phyloP scores from a whole-genome alignment of 2,113 vertebrate genomes.

The Tupaia tana region DNA sequence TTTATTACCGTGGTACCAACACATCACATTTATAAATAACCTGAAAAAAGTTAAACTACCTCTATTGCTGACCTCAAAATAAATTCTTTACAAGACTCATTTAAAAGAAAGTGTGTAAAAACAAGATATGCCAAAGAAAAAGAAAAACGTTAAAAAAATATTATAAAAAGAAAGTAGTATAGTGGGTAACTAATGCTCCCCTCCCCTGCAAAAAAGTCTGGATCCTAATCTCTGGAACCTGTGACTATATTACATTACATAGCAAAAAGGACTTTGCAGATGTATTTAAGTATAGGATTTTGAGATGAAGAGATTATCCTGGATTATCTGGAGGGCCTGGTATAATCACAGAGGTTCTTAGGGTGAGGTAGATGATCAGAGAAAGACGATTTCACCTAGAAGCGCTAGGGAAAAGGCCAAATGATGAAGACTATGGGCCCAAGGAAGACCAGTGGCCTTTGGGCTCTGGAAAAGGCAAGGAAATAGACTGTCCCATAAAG shows the following conservation, averaged over 20 bases:
- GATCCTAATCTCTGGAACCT: background rate
- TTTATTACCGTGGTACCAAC: conserved; percentile 35
- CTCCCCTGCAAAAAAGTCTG: background rate
- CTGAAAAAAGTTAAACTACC: background rate
- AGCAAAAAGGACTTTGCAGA: background rate
- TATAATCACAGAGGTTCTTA: background rate
- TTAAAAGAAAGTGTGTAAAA: background rate
- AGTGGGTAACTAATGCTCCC: background rate
- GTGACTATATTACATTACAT: background rate
- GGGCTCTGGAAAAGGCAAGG: background rate
- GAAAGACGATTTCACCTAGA: background rate
- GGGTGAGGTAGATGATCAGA: background rate
- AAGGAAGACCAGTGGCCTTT: background rate
- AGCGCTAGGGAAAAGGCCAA: background rate
- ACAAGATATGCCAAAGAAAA: no score
- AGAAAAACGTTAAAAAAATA: background rate
- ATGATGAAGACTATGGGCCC: background rate
- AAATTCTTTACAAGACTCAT: conserved; percentile 23
- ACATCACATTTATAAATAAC: background rate
- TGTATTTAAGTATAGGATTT: background rate
- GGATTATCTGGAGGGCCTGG: background rate
- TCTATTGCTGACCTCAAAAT: background rate
- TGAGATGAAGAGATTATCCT: background rate
- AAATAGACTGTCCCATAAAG: background rate
- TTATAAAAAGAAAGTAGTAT: background rate